Evolutionary conservation across 2,113 vertebrate species (phyloP).

Genomic region (Sceloporus undulatus): DNA sequence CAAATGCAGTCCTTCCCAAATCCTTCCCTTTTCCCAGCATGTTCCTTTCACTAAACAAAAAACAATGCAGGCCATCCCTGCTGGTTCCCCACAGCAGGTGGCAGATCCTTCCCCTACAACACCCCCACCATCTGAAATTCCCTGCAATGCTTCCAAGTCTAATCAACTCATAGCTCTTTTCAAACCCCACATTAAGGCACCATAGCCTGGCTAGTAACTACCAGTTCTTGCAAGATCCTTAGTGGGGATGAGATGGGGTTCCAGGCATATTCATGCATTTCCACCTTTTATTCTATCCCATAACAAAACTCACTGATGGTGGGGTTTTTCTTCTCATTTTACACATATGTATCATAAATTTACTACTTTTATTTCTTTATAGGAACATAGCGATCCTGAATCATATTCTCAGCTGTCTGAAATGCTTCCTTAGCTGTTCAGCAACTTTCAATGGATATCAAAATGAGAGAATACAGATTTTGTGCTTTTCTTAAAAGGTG

Average conservation of each 20-base stretch:
- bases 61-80: neutral
- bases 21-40: too few relatives aligned
- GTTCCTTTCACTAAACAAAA: neutral
- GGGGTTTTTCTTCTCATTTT: conserved; percentile 1
- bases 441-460: neutral
- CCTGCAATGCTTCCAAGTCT: neutral
- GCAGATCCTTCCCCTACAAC: neutral
- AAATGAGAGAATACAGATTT: neutral
- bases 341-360: neutral
- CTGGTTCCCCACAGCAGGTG: conserved; percentile 25
- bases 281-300: neutral
- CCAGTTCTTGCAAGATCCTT: neutral
- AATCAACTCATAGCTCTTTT: conserved; percentile 3
- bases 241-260: neutral
- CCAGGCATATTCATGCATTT: neutral
- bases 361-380: neutral
- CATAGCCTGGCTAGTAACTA: neutral
- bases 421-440: neutral
- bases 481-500: neutral
- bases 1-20: neutral
- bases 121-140: conserved; percentile 33
- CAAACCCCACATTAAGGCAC: neutral
- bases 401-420: neutral
- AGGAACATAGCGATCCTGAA: neutral
- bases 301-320: neutral